phyloP scores from a whole-genome alignment of 2,888 invertebrate species.

The Athalia rosae region DNA sequence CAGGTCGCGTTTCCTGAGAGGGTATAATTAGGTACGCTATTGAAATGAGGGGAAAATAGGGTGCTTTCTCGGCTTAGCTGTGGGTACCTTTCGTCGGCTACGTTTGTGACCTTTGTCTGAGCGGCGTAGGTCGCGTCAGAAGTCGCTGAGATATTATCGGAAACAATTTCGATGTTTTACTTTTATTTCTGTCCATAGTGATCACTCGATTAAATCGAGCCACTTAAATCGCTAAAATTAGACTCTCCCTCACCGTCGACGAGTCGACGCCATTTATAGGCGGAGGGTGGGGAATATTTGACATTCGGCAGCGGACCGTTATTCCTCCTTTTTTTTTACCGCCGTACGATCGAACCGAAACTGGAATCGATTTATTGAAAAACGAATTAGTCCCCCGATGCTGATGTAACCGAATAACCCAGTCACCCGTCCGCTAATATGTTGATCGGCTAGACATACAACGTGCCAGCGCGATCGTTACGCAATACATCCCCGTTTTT shows the following conservation, averaged over 20 bases:
- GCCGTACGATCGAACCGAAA: slow-evolving; percentile 6
- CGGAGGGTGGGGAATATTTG: slow-evolving; percentile 16
- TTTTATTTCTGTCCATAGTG: background rate
- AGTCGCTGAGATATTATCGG: slow-evolving; percentile 8
- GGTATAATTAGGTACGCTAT: no score
- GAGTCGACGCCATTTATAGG: background rate
- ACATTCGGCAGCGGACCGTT: slow-evolving; percentile 29
- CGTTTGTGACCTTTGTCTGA: slow-evolving; percentile 4
- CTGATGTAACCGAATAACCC: slow-evolving; percentile 42
- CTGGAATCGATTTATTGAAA: slow-evolving; percentile 42
- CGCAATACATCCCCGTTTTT: slow-evolving; percentile 18
- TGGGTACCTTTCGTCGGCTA: no score
- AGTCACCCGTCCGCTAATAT: slow-evolving; percentile 41
- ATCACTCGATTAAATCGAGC: slow-evolving; percentile 42
- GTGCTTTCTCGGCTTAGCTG: no score
- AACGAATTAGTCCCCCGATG: slow-evolving; percentile 43
- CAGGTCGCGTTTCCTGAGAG: no score
- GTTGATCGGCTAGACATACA: slow-evolving; percentile 31
- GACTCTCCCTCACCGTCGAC: background rate
- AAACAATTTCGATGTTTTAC: slow-evolving; percentile 29
- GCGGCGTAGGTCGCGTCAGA: background rate
- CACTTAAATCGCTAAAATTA: slow-evolving; percentile 42
- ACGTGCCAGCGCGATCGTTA: background rate
- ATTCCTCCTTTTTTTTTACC: background rate
- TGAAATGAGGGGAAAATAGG: no score